A percentile compares a stretch with the other conserved stretches of the same genome.
Conservation (phyloP, 2,113 vertebrate species). For the Lycaon pictus region DNA sequence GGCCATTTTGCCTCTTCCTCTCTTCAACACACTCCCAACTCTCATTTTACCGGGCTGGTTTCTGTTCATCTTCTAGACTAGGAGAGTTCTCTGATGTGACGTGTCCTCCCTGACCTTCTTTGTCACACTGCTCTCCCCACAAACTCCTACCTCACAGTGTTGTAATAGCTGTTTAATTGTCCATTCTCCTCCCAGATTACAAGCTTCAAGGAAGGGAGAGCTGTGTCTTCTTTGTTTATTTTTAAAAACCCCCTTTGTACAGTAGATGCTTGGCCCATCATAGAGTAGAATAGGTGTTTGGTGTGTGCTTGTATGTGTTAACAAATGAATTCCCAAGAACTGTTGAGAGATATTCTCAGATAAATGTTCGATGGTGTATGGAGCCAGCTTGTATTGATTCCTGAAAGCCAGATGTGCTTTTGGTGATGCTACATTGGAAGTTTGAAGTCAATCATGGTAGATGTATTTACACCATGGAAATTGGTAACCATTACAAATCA, state of each 20-base stretch:
- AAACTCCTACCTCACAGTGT: background rate
- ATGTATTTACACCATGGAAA: background rate
- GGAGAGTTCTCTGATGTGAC: background rate
- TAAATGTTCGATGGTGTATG: background rate
- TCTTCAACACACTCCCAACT: background rate
- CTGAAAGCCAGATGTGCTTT: background rate
- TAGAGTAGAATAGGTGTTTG: background rate
- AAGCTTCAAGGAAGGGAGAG: background rate
- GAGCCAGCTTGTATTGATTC: background rate
- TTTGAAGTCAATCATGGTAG: background rate
- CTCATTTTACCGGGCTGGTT: background rate
- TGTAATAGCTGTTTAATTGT: background rate
- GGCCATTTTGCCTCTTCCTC: background rate
- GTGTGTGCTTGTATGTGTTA: background rate
- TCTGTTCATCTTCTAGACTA: background rate
- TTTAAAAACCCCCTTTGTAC: background rate
- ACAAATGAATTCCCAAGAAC: conserved; percentile 29
- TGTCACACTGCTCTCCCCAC: background rate
- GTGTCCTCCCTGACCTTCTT: background rate
- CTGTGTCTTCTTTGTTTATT: background rate
- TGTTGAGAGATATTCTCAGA: background rate
- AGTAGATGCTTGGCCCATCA: background rate
- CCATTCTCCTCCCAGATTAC: background rate
- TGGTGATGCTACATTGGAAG: background rate
- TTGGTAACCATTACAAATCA: background rate